Evolutionary conservation across 1,140 invertebrate genomes (phyloP).

Genomic region (Penaeus indicus): DNA sequence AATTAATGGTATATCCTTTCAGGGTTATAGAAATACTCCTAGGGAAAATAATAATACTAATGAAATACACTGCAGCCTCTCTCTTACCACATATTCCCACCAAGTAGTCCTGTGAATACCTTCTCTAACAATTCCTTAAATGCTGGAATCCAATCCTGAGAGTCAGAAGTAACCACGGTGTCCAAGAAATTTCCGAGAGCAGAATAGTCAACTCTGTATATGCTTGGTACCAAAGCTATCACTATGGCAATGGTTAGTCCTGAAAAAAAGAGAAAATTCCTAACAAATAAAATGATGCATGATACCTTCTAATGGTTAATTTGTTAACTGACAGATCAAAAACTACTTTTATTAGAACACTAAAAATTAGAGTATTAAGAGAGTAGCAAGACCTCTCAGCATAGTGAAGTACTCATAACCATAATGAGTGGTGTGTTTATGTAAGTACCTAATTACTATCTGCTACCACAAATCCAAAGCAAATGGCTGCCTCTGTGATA

Average conservation of each 20-base stretch:
- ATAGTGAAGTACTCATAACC: too few relatives aligned
- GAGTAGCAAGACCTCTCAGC: too few relatives aligned
- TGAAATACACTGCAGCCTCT: not conserved
- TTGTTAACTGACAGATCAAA: too few relatives aligned
- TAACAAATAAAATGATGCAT: too few relatives aligned
- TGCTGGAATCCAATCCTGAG: constrained; percentile 23
- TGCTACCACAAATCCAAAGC: too few relatives aligned
- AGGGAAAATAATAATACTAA: not conserved
- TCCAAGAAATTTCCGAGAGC: constrained; percentile 32
- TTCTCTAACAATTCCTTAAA: constrained; percentile 15
- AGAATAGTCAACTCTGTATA: constrained; percentile 39
- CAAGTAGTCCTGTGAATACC: constrained; percentile 26
- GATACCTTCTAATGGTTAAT: too few relatives aligned
- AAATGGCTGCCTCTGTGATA: too few relatives aligned
- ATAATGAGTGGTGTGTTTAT: too few relatives aligned
- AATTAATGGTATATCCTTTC: too few relatives aligned
- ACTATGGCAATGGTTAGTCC: constrained; percentile 50
- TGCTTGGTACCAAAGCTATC: constrained; percentile 47
- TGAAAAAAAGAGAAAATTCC: constrained; percentile 2
- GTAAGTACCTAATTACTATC: too few relatives aligned
- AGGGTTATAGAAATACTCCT: not conserved
- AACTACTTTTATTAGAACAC: too few relatives aligned
- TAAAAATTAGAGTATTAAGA: too few relatives aligned
- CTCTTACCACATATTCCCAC: constrained; percentile 36
- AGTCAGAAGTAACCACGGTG: constrained; percentile 24